phyloP scores from a whole-genome alignment of 2,797 vertebrate species.

The Petrocephalus sullivani region DNA sequence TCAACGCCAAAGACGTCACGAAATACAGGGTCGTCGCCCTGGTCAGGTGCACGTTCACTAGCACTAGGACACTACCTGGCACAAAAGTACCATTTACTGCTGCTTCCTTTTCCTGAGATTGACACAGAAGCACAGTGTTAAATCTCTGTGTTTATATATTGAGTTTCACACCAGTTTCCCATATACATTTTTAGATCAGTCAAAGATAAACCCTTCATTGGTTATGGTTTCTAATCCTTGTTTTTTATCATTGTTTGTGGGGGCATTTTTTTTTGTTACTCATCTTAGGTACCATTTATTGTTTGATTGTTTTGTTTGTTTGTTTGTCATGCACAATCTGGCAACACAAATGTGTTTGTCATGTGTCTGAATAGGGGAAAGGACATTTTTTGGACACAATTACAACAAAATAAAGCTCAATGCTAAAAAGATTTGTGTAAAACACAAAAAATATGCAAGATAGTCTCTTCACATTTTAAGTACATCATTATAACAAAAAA shows the following conservation, averaged over 20 bases:
- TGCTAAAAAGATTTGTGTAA: neutral
- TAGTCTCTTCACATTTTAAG: neutral
- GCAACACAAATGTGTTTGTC: slow-evolving; percentile 10
- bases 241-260: neutral
- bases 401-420: neutral
- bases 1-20: neutral
- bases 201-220: neutral
- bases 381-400: neutral
- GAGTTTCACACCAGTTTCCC: neutral
- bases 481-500: neutral
- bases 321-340: neutral
- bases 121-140: neutral
- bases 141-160: neutral
- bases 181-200: neutral
- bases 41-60: neutral
- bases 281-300: neutral
- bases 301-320: slow-evolving; percentile 7
- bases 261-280: neutral
- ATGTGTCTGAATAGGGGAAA: neutral
- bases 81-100: neutral
- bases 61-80: neutral
- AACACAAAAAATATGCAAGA: neutral
- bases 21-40: neutral
- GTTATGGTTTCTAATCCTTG: neutral
- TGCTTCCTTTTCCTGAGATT: neutral